Evolutionary conservation across 2,797 vertebrate genomes (phyloP), one percentile per base, ranked within the genome.

Genomic region (Melanotaenia boesemani): DNA sequence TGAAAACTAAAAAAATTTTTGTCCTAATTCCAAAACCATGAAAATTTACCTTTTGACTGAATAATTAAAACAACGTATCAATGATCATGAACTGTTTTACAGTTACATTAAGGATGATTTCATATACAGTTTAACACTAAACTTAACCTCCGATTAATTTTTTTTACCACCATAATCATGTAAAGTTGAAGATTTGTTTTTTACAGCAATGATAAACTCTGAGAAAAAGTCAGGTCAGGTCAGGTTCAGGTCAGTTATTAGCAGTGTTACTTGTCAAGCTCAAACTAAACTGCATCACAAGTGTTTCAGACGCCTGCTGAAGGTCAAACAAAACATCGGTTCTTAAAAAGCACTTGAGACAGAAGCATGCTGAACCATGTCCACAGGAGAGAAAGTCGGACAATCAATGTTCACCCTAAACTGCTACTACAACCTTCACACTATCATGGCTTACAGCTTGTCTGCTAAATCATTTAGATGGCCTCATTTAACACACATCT

Each of bases 381-480:
- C 59, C 50, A 63, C 55, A 61, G 61, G 34, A 63, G 63, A 63
- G 63, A 32, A 11, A 37, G 36, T 64, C 58, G 28, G 78, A 79
- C 74, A 88, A 88, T 82, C 70, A 1, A 77, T 86, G 76, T 58
- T 79, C 63, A 58, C 59, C 61, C 65, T 74, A 76, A 89, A 86
- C 74, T 76, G 73, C 75, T 68, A 59, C 48, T 78, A 74, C 81
- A 86, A 86, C 83, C 71, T 88, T 84, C 76, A 83, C 70, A 77
- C 70, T 46, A 76, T 71, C 65, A 76, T 65, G 63, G 70, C 62
- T 72, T 73, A 50, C 72, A 85, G 70, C 37, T 73, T 59, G 66
- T 83, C 75, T 74, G 63, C 58, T 89, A 81, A 88, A 92, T 91
- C 78, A 86, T 86, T 87, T 75, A 84, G 70, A 80, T 79, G 20